These are phyloP conservation scores for Macrobrachium rosenbergii DNA, from an alignment of 1,140 invertebrate species.

Conservation along the genomic window DNA sequence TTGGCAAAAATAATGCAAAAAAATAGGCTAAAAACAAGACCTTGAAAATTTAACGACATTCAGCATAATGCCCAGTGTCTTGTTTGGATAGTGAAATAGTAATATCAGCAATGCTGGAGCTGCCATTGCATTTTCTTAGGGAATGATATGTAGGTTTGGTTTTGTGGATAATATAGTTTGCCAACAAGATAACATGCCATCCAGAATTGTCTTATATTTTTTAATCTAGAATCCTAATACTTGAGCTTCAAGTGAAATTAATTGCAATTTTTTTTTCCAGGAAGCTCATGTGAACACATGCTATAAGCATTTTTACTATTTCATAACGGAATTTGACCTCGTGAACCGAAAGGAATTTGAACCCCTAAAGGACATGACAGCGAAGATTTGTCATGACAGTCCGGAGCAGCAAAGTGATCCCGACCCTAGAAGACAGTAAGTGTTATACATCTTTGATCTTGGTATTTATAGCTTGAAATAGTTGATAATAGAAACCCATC, in stretches of 20 bases:
- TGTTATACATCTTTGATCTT: neutral
- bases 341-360: slow-evolving; percentile 90
- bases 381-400: slow-evolving; percentile 74
- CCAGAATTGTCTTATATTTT: neutral
- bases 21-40: no score
- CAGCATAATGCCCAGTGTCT: no score
- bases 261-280: slow-evolving; percentile 68
- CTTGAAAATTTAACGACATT: no score
- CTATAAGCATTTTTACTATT: slow-evolving; percentile 98
- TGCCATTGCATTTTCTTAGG: neutral
- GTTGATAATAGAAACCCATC: no score
- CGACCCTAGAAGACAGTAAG: slow-evolving; percentile 8
- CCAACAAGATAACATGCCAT: no score
- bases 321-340: slow-evolving; percentile 90
- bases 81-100: no score
- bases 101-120: neutral
- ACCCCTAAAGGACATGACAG: slow-evolving; percentile 85
- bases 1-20: no score
- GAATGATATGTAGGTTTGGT: neutral
- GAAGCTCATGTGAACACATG: slow-evolving; percentile 97
- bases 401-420: slow-evolving; percentile 15
- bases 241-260: neutral
- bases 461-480: no score
- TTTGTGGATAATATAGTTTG: neutral
- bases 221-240: neutral